Evolutionary conservation across 2,888 invertebrate species (phyloP), one percentile per base, ranked within the genome.

Genomic region (Laothoe populi): DNA sequence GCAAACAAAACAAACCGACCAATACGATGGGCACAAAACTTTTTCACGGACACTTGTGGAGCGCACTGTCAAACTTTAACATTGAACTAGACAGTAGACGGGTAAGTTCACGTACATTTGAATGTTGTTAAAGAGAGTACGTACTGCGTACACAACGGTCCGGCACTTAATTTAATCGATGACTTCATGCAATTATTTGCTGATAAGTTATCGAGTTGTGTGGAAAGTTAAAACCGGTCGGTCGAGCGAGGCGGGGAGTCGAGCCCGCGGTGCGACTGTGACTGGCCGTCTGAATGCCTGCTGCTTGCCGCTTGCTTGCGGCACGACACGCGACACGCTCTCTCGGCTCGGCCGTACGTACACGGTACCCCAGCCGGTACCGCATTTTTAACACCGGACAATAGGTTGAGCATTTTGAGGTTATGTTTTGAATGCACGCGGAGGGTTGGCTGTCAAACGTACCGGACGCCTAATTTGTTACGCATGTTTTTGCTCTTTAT

Each of bases 181-280:
- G 92, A 92, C 90, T 90, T 90, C 90, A 91, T 90, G 80, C 85
- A 87, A 84, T 86, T 82, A 85, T 84, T 84, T 79, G 78, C 82
- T 88, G 90, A 90, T 90, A 92, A 89, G 86, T 89, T 92, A 90
- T 89, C 89, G 75, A 74, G 80, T 78, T 53, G 53, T 67, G 73
- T 66, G 69, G 87, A 80, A 83, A 78, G 71, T 77, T 72, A 78
- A 62, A 78, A 64, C 57, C 64, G 62, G 65, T 57, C 48, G 62
- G 61, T 64, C 62, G 62, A 57, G 59, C 58, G 58, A 53, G 44
- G 46, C 57, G 58, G 53, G 26, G 63, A 23, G 58, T 61, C 59
- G 46, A 26, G 57, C 65, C 65, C 64, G 62, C 67, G 60, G 60
- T 60, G 38, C 45, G 53, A 53, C 21, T 63, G 49, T 60, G 60